A percentile compares a stretch with the other conserved stretches of the same genome.
phyloP scores from a whole-genome alignment of 2,888 invertebrate species.

The Linnaemya vulpina region DNA sequence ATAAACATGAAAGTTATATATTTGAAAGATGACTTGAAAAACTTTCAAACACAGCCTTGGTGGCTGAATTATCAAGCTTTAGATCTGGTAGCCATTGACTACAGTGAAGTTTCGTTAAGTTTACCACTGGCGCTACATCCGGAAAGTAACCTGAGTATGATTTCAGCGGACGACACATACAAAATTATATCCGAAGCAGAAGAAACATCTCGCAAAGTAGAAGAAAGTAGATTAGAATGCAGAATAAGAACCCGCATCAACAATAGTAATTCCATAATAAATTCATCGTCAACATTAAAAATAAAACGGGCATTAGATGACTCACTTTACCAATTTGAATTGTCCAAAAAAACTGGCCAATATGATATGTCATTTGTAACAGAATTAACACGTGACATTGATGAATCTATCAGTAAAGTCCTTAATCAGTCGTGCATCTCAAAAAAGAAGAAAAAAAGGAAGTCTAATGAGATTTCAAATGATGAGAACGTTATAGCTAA shows the following conservation, averaged over 20 bases:
- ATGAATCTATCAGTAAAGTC: conserved; percentile 68
- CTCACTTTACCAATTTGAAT: conserved; percentile 74
- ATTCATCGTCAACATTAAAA: conserved; percentile 44
- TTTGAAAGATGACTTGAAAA: conserved; percentile 74
- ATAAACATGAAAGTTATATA: conserved; percentile 76
- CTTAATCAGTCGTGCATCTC: conserved; percentile 15
- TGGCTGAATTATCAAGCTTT: conserved; percentile 76
- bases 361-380: conserved; percentile 64
- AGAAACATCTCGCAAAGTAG: conserved; percentile 70
- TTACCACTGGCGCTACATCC: not conserved
- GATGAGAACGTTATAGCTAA: conserved; percentile 72
- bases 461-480: conserved; percentile 61
- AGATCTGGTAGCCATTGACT: conserved; percentile 73
- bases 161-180: conserved; percentile 52
- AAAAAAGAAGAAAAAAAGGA: conserved; percentile 36
- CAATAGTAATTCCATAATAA: not conserved
- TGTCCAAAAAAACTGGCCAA: conserved; percentile 73
- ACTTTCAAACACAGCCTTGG: conserved; percentile 77
- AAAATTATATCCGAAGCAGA: conserved; percentile 74
- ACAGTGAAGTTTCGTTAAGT: conserved; percentile 21
- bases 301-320: conserved; percentile 73
- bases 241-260: conserved; percentile 53
- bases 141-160: conserved; percentile 15
- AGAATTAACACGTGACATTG: conserved; percentile 57
- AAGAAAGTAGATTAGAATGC: conserved; percentile 66